Conservation (phyloP, 1,140 invertebrate genomes). For the Lysiphlebus fabarum region DNA sequence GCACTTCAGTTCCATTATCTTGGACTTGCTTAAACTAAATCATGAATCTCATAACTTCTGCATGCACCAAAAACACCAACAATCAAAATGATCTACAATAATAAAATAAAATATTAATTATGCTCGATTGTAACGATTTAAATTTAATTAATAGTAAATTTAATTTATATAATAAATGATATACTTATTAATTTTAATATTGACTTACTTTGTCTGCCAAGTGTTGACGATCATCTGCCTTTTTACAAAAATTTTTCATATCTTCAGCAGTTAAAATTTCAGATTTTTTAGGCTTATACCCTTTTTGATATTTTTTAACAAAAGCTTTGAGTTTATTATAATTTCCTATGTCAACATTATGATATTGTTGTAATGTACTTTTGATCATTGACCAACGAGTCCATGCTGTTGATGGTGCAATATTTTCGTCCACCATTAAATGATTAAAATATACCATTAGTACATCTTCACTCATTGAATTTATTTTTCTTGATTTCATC, state of each 20-base stretch:
- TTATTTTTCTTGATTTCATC: background rate
- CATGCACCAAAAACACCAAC: constrained; percentile 22
- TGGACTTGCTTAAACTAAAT: background rate
- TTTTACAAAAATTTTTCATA: too few relatives aligned
- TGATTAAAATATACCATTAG: constrained; percentile 10
- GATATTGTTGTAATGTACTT: background rate
- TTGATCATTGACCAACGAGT: constrained; percentile 8
- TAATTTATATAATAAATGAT: too few relatives aligned
- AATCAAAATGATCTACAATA: constrained; percentile 21
- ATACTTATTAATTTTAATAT: too few relatives aligned
- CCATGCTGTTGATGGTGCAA: constrained; percentile 6
- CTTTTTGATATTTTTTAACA: constrained; percentile 15
- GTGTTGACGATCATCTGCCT: too few relatives aligned
- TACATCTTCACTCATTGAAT: background rate
- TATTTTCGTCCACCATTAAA: background rate
- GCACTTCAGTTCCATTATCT: background rate
- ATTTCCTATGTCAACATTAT: constrained; percentile 8
- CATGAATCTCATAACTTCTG: constrained; percentile 9
- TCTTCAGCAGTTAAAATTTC: background rate
- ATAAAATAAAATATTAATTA: too few relatives aligned
- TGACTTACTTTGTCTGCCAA: too few relatives aligned
- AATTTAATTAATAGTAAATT: too few relatives aligned
- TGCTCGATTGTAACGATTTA: too few relatives aligned
- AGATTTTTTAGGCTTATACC: constrained; percentile 21
- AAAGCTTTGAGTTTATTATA: background rate